Conservation (phyloP, 1,140 invertebrate genomes). For the Chlorops oryzae region DNA sequence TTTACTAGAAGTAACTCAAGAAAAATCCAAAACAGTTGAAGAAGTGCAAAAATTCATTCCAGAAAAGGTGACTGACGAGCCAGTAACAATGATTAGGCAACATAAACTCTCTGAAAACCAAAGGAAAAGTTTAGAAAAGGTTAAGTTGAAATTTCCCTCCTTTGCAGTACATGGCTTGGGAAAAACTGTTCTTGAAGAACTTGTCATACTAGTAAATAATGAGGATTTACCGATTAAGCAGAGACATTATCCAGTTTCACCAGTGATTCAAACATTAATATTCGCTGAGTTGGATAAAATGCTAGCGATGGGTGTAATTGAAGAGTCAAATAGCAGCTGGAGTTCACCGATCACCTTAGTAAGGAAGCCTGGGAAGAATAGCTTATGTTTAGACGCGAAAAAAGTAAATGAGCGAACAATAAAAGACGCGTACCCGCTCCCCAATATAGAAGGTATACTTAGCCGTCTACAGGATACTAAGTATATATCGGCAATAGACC, state of each 20-base stretch:
- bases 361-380: slow-evolving; percentile 8
- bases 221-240: no score
- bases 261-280: slow-evolving; percentile 15
- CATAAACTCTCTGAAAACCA: no score
- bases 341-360: slow-evolving; percentile 11
- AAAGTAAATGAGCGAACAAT: slow-evolving; percentile 10
- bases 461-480: slow-evolving; percentile 12
- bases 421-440: slow-evolving; percentile 11
- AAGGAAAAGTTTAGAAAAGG: no score
- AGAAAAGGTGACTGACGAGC: no score
- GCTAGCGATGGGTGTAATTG: slow-evolving; percentile 14
- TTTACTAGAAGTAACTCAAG: no score
- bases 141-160: no score
- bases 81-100: no score
- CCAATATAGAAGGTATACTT: slow-evolving; percentile 11
- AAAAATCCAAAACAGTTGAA: no score
- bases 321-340: slow-evolving; percentile 16
- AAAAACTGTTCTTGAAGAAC: no score
- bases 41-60: no score
- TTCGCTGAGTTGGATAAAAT: slow-evolving; percentile 15
- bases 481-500: slow-evolving; percentile 6
- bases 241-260: slow-evolving; percentile 15
- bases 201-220: no score
- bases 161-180: no score
- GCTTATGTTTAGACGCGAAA: slow-evolving; percentile 9